Evolutionary conservation across 2,888 invertebrate genomes (phyloP).

Genomic region (Habrosyne pyritoides): DNA sequence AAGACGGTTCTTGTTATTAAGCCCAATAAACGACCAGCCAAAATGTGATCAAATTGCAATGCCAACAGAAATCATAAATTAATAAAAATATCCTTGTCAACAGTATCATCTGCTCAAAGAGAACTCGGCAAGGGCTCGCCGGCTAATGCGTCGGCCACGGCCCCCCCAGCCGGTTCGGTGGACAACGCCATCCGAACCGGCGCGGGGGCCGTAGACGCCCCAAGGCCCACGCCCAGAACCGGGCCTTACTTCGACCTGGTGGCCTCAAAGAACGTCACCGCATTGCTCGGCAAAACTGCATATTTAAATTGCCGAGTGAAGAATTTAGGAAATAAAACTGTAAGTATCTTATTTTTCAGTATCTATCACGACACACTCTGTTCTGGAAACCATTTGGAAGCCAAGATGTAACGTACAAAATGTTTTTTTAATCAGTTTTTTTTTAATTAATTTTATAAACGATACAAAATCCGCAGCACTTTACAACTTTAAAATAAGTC

Average conservation of each 20-base stretch:
- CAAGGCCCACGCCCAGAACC: conserved; percentile 79
- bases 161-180: conserved; percentile 83
- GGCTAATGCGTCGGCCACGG: conserved; percentile 67
- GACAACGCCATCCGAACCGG: conserved; percentile 74
- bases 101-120: conserved; percentile 79
- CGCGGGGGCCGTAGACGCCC: conserved; percentile 62
- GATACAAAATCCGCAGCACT: too few relatives aligned
- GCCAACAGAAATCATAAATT: background rate
- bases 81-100: conserved; percentile 28
- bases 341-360: too few relatives aligned
- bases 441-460: too few relatives aligned
- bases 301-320: conserved; percentile 95
- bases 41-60: too few relatives aligned
- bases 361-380: too few relatives aligned
- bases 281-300: conserved; percentile 94
- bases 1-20: too few relatives aligned
- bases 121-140: conserved; percentile 70
- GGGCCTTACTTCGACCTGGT: conserved; percentile 91
- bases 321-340: conserved; percentile 95
- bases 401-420: too few relatives aligned
- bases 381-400: too few relatives aligned
- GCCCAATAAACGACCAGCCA: too few relatives aligned
- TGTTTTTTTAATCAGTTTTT: too few relatives aligned
- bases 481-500: too few relatives aligned
- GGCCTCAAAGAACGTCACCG: conserved; percentile 90